phyloP scores from a whole-genome alignment of 2,888 invertebrate genomes.

The Steinernema scapterisci region DNA sequence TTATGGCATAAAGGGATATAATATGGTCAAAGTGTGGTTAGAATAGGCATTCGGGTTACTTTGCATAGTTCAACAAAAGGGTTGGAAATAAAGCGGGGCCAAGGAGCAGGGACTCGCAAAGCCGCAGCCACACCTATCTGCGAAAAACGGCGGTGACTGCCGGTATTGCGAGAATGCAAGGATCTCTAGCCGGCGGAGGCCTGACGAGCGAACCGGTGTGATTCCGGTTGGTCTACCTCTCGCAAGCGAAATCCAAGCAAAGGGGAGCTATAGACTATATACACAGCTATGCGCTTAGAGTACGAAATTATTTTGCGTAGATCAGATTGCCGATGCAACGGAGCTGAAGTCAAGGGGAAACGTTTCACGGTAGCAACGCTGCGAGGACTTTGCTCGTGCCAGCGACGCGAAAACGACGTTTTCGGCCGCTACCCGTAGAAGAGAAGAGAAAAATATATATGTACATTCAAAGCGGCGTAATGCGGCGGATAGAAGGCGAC shows the following conservation, averaged over 20 bases:
- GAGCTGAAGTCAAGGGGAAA: background rate
- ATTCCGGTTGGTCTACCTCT: background rate
- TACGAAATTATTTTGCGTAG: background rate
- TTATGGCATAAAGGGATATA: no score
- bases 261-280: background rate
- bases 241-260: background rate
- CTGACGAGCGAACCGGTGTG: background rate
- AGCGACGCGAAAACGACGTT: no score
- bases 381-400: background rate
- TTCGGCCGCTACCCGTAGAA: background rate
- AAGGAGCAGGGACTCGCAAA: no score
- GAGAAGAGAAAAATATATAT: background rate
- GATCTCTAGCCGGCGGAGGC: slow-evolving; percentile 12
- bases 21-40: no score
- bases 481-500: background rate
- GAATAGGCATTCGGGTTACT: no score
- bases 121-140: no score
- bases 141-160: no score
- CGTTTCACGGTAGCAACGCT: background rate
- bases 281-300: background rate
- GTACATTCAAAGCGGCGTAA: no score
- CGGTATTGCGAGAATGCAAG: background rate
- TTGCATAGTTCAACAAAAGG: no score
- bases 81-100: no score
- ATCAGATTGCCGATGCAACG: background rate